Evolutionary conservation across 2,888 invertebrate species (phyloP), one percentile per base, ranked within the genome.

Genomic region (Drosophila flavopinicola): DNA sequence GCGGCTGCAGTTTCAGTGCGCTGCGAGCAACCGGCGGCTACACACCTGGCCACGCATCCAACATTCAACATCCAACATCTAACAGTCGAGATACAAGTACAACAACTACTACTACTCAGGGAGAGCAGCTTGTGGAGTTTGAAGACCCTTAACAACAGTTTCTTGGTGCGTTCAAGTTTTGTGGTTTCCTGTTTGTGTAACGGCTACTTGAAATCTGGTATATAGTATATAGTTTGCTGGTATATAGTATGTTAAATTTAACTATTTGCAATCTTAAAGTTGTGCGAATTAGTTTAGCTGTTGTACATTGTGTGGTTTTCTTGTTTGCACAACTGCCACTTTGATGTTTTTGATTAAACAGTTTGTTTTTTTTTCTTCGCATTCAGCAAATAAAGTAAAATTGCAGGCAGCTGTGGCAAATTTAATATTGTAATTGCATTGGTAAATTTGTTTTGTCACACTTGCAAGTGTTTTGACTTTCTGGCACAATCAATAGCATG

Each of bases 1-100:
- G 48, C 23, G 24, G 52, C 58, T 79, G 68, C 61, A 66, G 41
- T 63, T 56, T 84, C 65, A 83, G 83, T 85, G 80, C 84, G 84
- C 74, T 75, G 78, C 65, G 75, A 79, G 66, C 83, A 64, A 78
- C 76, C 78, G 83, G 74, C 80, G 85, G 67, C 78, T 69, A 67
- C 57, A 69, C 80, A 85, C 79, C 80, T 86, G 66, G 48, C 65
- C 54, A 61, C 67, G 68, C 68, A 75, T 57, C 33, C 58, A 42
- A 63, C 32, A 51, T 13, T 9, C 30, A 51, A 20, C 24, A 35
- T 11, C 7, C 23, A 30, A n/a, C 25, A 20, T 20, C 4, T 20
- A 13, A 6, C 24, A 45, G 25, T 23, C 13, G 39, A 44, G 42
- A 33, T 10, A 10, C n/a, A 30, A 25, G 20, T 20, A n/a, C 20